phyloP scores from a whole-genome alignment of 2,888 invertebrate genomes.

The Yponomeuta sedellus region DNA sequence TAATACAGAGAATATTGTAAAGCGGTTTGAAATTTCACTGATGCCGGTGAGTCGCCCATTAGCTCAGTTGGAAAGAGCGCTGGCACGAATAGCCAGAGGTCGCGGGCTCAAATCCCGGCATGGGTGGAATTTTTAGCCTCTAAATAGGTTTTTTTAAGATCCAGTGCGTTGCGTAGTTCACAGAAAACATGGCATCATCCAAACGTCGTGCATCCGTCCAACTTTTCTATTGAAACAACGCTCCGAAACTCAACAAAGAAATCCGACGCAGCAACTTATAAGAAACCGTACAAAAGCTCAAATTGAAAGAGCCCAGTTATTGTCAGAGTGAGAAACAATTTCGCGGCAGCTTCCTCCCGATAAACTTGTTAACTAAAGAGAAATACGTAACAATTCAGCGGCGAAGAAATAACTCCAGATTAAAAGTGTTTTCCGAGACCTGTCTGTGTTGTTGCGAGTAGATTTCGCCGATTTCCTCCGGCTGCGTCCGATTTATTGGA shows the following conservation, averaged over 20 bases:
- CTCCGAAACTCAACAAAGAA: background rate
- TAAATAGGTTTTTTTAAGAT: no score
- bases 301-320: background rate
- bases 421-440: constrained; percentile 36
- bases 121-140: no score
- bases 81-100: no score
- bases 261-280: background rate
- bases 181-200: no score
- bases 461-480: background rate
- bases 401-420: constrained; percentile 60
- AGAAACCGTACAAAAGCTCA: background rate
- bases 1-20: no score
- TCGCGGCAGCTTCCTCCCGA: constrained; percentile 29
- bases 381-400: constrained; percentile 55
- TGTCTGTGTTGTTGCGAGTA: constrained; percentile 2
- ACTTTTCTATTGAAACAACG: no score
- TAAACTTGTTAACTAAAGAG: constrained; percentile 60
- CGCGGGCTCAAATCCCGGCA: no score
- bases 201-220: no score
- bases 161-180: no score
- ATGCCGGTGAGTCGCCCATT: no score
- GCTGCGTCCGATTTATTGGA: background rate
- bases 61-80: no score
- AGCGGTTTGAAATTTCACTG: no score
- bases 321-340: constrained; percentile 3